A percentile compares a stretch with the other conserved stretches of the same genome.
phyloP scores from a whole-genome alignment of 2,888 invertebrate species.

The Bellardia pandia region DNA sequence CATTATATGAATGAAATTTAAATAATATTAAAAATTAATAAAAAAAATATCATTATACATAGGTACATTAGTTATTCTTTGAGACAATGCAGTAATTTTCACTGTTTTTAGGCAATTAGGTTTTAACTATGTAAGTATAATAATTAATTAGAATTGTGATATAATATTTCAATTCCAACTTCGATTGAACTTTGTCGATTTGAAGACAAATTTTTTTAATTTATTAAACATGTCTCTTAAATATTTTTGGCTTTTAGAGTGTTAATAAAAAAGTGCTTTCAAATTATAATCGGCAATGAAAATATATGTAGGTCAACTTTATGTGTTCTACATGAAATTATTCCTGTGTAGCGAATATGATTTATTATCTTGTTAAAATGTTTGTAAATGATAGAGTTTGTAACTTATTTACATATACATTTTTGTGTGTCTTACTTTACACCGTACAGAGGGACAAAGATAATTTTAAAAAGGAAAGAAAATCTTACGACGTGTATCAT shows the following conservation, averaged over 20 bases:
- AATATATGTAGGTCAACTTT: conserved; percentile 51
- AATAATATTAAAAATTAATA: too few species aligned
- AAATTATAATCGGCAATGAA: conserved; percentile 24
- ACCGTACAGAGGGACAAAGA: conserved; percentile 3
- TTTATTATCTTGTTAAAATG: conserved; percentile 53
- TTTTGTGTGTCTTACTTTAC: neutral
- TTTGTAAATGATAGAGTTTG: conserved; percentile 35
- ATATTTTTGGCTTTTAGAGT: neutral
- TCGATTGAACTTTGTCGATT: too few species aligned
- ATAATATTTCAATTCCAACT: too few species aligned
- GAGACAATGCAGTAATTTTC: too few species aligned
- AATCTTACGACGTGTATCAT: conserved; percentile 1
- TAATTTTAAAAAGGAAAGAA: conserved; percentile 56
- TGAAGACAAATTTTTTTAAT: too few species aligned
- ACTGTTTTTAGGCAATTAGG: too few species aligned
- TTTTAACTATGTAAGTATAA: too few species aligned
- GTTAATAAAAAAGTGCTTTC: conserved; percentile 10
- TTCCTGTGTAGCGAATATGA: conserved; percentile 46
- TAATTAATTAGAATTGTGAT: too few species aligned
- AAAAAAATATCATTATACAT: too few species aligned
- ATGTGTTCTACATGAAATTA: conserved; percentile 15
- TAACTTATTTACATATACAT: conserved; percentile 1
- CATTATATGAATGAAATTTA: neutral
- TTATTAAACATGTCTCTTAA: too few species aligned
- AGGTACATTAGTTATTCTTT: too few species aligned